These are phyloP conservation scores for Zygothrica quintamaculata DNA, from an alignment of 2,888 invertebrate species.

Conservation along the genomic window DNA sequence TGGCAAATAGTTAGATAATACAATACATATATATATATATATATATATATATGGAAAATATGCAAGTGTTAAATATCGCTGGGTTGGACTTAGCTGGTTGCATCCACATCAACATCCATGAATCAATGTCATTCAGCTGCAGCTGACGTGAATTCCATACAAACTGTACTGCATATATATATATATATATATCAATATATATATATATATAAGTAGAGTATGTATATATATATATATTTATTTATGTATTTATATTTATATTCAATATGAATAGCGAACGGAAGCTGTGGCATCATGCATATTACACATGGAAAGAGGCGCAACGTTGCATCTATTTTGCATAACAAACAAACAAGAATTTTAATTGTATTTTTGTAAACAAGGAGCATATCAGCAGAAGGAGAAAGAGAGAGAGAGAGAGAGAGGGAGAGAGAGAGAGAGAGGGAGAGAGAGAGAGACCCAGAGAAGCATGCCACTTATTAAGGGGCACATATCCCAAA, in stretches of 20 bases:
- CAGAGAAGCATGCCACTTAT: conserved; percentile 16
- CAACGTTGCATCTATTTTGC: conserved; percentile 49
- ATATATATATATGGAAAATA: too few species aligned
- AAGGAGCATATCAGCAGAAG: conserved; percentile 9
- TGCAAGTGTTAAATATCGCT: too few species aligned
- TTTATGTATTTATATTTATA: too few species aligned
- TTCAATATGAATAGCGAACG: conserved; percentile 10
- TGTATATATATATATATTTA: too few species aligned
- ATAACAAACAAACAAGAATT: conserved; percentile 65
- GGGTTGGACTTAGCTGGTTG: too few species aligned
- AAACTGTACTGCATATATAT: background rate
- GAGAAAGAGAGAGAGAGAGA: background rate
- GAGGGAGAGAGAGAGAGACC: background rate
- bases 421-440: background rate
- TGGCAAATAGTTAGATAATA: too few species aligned
- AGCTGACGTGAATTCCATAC: background rate
- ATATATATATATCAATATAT: background rate
- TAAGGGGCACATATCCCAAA: conserved; percentile 48
- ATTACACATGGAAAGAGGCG: conserved; percentile 6
- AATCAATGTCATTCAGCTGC: background rate
- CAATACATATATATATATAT: too few species aligned
- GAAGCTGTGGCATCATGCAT: conserved; percentile 41
- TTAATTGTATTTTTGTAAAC: conserved; percentile 47
- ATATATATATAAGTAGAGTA: too few species aligned
- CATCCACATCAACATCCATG: too few species aligned